Evolutionary conservation across 2,113 vertebrate species (phyloP).

Genomic region (Aptenodytes patagonicus): DNA sequence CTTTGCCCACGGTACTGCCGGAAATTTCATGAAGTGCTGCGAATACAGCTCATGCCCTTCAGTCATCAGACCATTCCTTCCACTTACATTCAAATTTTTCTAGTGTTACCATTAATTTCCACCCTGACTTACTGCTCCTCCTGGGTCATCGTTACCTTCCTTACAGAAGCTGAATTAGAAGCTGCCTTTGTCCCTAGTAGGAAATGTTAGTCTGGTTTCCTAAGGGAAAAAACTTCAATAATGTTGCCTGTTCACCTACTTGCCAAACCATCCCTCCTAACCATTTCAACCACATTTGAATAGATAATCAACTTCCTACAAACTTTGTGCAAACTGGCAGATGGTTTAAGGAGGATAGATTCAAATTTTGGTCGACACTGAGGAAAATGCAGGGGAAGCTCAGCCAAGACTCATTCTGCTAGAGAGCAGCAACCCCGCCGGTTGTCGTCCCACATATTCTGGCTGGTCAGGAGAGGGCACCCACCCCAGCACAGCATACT

Average conservation of each 20-base stretch:
- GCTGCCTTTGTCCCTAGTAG: background rate
- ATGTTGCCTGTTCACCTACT: background rate
- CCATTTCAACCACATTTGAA: background rate
- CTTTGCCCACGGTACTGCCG: background rate
- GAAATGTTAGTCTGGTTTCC: background rate
- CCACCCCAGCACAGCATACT: background rate
- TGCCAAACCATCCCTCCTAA: background rate
- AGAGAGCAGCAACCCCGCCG: background rate
- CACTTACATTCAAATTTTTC: background rate
- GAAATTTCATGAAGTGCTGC: background rate
- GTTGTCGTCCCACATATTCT: background rate
- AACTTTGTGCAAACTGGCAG: background rate
- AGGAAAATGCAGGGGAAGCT: background rate
- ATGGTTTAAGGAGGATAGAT: background rate
- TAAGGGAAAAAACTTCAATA: background rate
- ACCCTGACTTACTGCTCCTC: background rate
- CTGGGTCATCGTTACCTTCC: background rate
- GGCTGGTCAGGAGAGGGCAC: background rate
- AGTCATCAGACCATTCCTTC: background rate
- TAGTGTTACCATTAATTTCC: background rate
- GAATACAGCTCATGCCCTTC: background rate
- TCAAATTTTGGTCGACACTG: background rate
- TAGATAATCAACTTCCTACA: background rate
- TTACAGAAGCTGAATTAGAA: background rate
- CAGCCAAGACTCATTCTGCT: background rate